phyloP scores from a whole-genome alignment of 1,140 invertebrate genomes.

The Brachionus koreanus region DNA sequence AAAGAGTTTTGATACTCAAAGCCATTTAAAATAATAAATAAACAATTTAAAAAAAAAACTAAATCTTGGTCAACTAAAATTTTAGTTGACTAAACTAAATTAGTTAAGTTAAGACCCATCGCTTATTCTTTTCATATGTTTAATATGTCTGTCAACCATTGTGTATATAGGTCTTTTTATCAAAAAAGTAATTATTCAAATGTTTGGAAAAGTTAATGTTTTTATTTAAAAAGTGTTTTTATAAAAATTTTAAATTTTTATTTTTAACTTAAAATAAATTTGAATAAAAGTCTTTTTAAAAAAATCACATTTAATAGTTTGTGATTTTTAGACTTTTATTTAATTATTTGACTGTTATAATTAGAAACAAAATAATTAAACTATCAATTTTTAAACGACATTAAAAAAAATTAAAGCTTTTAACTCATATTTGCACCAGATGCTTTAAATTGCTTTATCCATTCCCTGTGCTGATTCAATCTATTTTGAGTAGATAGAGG shows the following conservation, averaged over 20 bases:
- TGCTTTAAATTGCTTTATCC: conserved; percentile 40
- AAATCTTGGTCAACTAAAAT: too few relatives aligned
- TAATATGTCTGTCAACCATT: too few relatives aligned
- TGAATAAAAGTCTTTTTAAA: neutral
- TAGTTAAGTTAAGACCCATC: too few relatives aligned
- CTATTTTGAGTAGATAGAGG: conserved; percentile 8
- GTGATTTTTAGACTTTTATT: neutral
- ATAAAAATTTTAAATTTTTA: neutral
- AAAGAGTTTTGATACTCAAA: too few relatives aligned
- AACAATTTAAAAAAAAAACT: too few relatives aligned
- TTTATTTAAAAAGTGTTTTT: neutral
- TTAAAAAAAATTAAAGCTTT: conserved; percentile 4
- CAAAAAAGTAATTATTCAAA: too few relatives aligned
- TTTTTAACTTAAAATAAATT: neutral
- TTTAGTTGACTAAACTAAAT: too few relatives aligned
- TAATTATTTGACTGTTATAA: neutral
- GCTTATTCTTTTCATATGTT: too few relatives aligned
- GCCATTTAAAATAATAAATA: too few relatives aligned
- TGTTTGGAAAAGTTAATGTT: too few relatives aligned
- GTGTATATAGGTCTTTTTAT: too few relatives aligned
- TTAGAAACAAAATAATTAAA: neutral
- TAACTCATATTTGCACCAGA: conserved; percentile 23
- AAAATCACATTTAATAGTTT: neutral
- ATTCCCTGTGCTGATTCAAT: conserved; percentile 37
- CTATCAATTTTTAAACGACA: neutral